Percentiles rank a stretch among this genome's conserved stretches.
Conservation (phyloP, 2,888 invertebrate genomes). For the Caradrina clavipalpis region DNA sequence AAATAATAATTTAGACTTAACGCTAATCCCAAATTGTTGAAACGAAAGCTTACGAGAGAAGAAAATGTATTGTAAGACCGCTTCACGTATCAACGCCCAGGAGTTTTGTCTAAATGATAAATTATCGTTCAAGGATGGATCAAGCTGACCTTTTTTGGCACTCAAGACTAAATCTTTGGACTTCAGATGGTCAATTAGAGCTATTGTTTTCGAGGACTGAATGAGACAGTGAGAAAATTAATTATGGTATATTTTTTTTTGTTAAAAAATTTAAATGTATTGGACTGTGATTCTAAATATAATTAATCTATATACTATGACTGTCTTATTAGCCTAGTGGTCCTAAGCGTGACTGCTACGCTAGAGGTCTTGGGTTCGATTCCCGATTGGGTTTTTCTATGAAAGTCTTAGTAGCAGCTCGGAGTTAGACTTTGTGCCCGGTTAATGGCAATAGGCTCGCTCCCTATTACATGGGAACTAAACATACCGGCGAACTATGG, state of each 20-base stretch:
- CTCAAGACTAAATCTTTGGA: constrained; percentile 38
- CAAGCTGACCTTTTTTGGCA: constrained; percentile 50
- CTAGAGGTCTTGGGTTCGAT: too few relatives aligned
- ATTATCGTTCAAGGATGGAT: constrained; percentile 35
- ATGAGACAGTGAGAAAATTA: constrained; percentile 6
- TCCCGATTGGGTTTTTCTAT: too few relatives aligned
- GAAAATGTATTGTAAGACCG: constrained; percentile 49
- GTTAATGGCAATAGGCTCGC: too few relatives aligned
- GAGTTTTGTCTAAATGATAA: constrained; percentile 61
- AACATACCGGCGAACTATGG: too few relatives aligned
- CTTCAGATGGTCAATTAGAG: constrained; percentile 42
- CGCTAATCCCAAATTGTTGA: constrained; percentile 51
- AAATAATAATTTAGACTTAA: constrained; percentile 53
- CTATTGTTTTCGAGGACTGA: constrained; percentile 11
- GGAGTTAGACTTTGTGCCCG: too few relatives aligned
- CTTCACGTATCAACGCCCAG: constrained; percentile 58
- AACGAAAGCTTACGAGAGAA: constrained; percentile 42
- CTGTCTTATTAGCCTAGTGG: too few relatives aligned
- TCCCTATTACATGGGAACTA: too few relatives aligned
- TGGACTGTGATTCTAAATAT: too few relatives aligned
- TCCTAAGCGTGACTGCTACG: too few relatives aligned
- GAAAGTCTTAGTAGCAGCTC: too few relatives aligned
- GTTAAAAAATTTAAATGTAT: too few relatives aligned
- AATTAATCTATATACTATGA: too few relatives aligned
- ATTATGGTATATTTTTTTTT: constrained; percentile 16